Evolutionary conservation across 2,888 invertebrate species (phyloP), one percentile per base, ranked within the genome.

Genomic region (Lithodes maja): DNA sequence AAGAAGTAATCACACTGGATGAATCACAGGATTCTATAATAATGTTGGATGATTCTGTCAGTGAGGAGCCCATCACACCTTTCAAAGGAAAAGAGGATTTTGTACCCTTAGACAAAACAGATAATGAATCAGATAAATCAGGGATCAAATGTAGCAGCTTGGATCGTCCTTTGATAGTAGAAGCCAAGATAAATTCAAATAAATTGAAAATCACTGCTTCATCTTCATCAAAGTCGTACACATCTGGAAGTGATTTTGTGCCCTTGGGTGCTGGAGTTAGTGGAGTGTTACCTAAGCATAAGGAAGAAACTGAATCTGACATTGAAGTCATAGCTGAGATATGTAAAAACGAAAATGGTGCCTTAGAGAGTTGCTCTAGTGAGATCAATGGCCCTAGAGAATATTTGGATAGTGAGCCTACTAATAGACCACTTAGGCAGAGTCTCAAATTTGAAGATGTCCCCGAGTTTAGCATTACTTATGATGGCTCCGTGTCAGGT

Each of bases 1-100:
- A 81, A 33, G 88, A 88, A 53, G 75, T 89, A 1, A 89, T 89
- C 49, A 89, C 89, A 12, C 83, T 89, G 49, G 89, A 85, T 82
- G 89, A 89, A 77, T 89, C 89, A 3, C 89, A 89, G 54, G 89
- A 89, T 50, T 82, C 82, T 3, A 68, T 87, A 50, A 74, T 80
- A 52, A 55, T 83, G n/a, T 17, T 87, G n/a, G 69, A 86, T 61
- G 71, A 71, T 71, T 71, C 71, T 71, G 15, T 17, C 5, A n/a
- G 3, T 12, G 71, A 71, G 71, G 71, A n/a, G 71, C n/a, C 12
- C n/a, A 17, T n/a, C 5, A 12, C 5, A 5, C 71, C 71, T n/a
- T 12, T 71, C n/a, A 61, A 61, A 12, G 61, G 61, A 61, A 12
- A 61, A 7, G 61, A 61, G 12, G 12, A 61, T 61, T 61, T 61